phyloP scores from a whole-genome alignment of 2,113 vertebrate species.

The Centropus bengalensis region DNA sequence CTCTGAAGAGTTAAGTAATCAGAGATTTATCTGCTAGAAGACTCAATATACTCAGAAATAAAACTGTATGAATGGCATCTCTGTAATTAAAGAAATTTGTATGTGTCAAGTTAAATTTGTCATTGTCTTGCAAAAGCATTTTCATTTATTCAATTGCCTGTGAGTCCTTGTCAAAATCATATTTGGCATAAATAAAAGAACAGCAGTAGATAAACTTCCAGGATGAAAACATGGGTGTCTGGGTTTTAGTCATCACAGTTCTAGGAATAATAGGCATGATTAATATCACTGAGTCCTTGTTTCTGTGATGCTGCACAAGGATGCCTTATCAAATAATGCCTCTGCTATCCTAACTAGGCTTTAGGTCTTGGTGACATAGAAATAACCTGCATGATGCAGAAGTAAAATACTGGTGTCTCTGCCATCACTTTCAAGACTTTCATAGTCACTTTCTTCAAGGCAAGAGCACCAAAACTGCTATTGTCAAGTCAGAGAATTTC shows the following conservation, averaged over 20 bases:
- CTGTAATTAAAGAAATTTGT: slow-evolving; percentile 65
- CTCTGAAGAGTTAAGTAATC: slow-evolving; percentile 52
- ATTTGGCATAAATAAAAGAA: slow-evolving; percentile 55
- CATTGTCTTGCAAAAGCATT: slow-evolving; percentile 66
- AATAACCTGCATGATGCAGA: not conserved
- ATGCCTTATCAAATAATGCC: not conserved
- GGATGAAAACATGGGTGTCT: slow-evolving; percentile 9
- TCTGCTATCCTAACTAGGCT: not conserved
- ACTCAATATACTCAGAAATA: slow-evolving; percentile 45
- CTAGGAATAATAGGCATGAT: slow-evolving; percentile 9
- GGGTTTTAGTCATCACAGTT: slow-evolving; percentile 30
- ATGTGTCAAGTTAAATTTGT: slow-evolving; percentile 64
- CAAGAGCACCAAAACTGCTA: not conserved
- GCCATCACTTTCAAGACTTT: not conserved
- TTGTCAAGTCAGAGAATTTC: not conserved
- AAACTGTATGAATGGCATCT: slow-evolving; percentile 34
- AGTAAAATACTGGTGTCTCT: not conserved
- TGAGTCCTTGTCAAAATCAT: slow-evolving; percentile 64
- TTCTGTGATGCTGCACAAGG: slow-evolving; percentile 1
- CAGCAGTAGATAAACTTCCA: slow-evolving; percentile 20
- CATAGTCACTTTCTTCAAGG: not conserved
- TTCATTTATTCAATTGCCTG: slow-evolving; percentile 60
- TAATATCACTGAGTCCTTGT: slow-evolving; percentile 29
- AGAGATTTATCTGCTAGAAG: slow-evolving; percentile 59
- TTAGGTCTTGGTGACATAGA: not conserved